phyloP scores from a whole-genome alignment of 1,140 invertebrate species.

The Bombus polaris region DNA sequence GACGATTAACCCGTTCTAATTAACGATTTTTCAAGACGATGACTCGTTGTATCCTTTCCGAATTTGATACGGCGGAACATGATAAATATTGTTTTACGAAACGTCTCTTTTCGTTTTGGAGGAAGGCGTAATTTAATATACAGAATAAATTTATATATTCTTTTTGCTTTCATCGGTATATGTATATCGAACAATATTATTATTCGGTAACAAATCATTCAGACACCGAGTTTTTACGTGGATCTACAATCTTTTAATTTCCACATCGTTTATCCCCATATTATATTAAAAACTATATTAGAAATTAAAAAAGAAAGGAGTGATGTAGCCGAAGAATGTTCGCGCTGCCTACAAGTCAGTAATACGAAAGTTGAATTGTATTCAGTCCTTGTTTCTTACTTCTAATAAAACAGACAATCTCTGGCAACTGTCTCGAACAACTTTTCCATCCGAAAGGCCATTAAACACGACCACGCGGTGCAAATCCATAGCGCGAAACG shows the following conservation, averaged over 20 bases:
- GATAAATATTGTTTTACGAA: neutral
- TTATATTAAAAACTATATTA: too few species aligned
- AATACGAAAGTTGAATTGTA: too few species aligned
- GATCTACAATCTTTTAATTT: too few species aligned
- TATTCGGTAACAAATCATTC: too few species aligned
- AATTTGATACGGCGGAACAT: neutral
- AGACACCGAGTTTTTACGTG: too few species aligned
- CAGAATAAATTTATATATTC: neutral
- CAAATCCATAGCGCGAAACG: neutral
- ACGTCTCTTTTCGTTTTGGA: neutral
- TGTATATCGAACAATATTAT: too few species aligned
- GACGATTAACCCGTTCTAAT: slow-evolving; percentile 42
- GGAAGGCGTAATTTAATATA: neutral
- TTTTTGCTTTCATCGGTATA: neutral
- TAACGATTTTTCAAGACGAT: slow-evolving; percentile 11
- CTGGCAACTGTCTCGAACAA: neutral
- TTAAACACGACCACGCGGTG: neutral
- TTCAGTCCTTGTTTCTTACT: neutral
- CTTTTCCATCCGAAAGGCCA: neutral
- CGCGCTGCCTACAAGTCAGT: too few species aligned
- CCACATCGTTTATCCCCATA: too few species aligned
- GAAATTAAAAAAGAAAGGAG: too few species aligned
- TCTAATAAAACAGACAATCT: neutral
- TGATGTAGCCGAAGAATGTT: too few species aligned
- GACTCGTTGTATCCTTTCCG: neutral